These are phyloP conservation scores for Arion vulgaris DNA, from an alignment of 1,140 invertebrate species.

Conservation along the genomic window DNA sequence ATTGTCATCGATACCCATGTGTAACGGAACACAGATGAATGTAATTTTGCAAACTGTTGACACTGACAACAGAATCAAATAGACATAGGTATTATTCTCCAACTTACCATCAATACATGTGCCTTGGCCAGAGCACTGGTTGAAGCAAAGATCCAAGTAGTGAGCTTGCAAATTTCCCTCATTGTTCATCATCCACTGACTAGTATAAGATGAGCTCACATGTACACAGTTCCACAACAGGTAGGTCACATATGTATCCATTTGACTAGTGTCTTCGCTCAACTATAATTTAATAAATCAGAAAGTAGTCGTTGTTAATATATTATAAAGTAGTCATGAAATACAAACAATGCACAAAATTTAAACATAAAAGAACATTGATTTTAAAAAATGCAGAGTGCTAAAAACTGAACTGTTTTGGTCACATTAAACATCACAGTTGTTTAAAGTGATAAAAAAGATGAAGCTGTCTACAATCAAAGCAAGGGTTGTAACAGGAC, in stretches of 20 bases:
- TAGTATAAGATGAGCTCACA: slow-evolving; percentile 36
- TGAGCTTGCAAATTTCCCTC: slow-evolving; percentile 16
- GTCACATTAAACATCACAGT: too few relatives aligned
- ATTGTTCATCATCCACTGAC: slow-evolving; percentile 35
- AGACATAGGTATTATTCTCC: not conserved
- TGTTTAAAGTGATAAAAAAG: too few relatives aligned
- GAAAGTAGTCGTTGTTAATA: not conserved
- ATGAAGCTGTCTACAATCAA: too few relatives aligned
- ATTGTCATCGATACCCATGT: too few relatives aligned
- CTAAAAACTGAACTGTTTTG: too few relatives aligned
- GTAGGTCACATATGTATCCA: not conserved
- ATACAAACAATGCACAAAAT: not conserved
- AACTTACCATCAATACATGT: slow-evolving; percentile 39
- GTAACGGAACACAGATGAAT: too few relatives aligned
- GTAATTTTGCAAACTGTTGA: too few relatives aligned
- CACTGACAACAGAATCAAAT: too few relatives aligned
- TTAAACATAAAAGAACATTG: too few relatives aligned
- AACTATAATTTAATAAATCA: not conserved
- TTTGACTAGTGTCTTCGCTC: not conserved
- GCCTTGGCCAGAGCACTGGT: slow-evolving; percentile 46
- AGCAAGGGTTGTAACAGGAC: too few relatives aligned
- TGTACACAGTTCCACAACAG: slow-evolving; percentile 6
- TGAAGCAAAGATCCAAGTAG: slow-evolving; percentile 37
- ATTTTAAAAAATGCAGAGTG: too few relatives aligned
- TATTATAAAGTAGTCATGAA: not conserved